These are phyloP conservation scores for Sebastes oblongus DNA, from an alignment of 2,797 vertebrate species.

Conservation along the genomic window DNA sequence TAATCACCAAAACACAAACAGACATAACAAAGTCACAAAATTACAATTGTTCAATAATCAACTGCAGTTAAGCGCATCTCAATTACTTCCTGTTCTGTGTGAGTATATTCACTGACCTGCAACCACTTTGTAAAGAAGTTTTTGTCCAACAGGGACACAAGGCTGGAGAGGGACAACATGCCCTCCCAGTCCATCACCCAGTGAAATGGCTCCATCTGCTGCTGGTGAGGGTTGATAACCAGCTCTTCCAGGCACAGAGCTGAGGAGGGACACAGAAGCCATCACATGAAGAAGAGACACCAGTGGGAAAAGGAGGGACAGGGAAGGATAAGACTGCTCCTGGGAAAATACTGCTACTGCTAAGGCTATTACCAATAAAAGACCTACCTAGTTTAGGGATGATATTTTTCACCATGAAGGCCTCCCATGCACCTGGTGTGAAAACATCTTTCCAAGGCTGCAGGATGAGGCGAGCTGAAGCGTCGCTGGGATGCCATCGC, in stretches of 20 bases:
- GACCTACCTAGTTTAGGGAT: conserved; percentile 93
- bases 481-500: conserved; percentile 96
- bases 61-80: neutral
- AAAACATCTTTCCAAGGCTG: conserved; percentile 99
- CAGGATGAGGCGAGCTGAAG: conserved; percentile 95
- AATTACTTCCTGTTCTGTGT: neutral
- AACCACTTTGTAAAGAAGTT: conserved; percentile 99
- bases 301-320: neutral
- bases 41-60: neutral
- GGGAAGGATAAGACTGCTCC: neutral
- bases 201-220: conserved; percentile 96
- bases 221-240: conserved; percentile 96
- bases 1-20: conserved; percentile 23
- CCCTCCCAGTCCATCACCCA: conserved; percentile 99
- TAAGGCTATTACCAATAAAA: neutral
- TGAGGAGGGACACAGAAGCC: conserved; percentile 52
- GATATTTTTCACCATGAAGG: conserved; percentile 99
- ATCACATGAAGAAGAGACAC: neutral
- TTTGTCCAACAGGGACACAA: conserved; percentile 94
- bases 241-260: conserved; percentile 93
- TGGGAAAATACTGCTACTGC: neutral
- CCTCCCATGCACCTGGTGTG: conserved; percentile 96
- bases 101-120: conserved; percentile 83
- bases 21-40: neutral
- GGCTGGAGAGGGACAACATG: conserved; percentile 93